phyloP scores from a whole-genome alignment of 92 coral and sea anemone genomes.

The Paragorgia papillata region DNA sequence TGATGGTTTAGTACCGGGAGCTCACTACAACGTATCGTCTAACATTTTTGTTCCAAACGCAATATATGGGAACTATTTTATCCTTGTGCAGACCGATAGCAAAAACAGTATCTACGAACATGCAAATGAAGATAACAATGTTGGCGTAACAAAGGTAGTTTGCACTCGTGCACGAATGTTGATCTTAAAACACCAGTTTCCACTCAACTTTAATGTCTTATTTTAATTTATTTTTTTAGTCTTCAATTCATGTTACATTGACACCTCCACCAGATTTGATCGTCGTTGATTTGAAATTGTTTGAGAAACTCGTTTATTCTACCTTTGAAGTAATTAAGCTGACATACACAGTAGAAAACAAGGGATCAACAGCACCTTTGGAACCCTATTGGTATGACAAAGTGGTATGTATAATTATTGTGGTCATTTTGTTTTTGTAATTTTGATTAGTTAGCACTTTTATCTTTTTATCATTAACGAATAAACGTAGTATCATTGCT shows the following conservation, averaged over 20 bases:
- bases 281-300: conserved; percentile 46
- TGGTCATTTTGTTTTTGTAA: too few species aligned
- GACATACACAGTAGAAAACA: conserved; percentile 59
- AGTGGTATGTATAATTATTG: conserved; percentile 55
- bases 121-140: conserved; percentile 63
- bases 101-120: conserved; percentile 68
- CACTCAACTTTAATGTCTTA: background rate
- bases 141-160: conserved; percentile 50
- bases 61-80: conserved; percentile 67
- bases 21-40: conserved; percentile 42
- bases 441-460: too few species aligned
- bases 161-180: too few species aligned
- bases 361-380: conserved; percentile 68
- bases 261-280: conserved; percentile 84
- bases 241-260: conserved; percentile 49
- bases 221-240: conserved; percentile 30
- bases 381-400: conserved; percentile 71
- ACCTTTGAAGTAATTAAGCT: conserved; percentile 60
- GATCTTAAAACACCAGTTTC: background rate
- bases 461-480: too few species aligned
- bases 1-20: conserved; percentile 49
- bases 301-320: conserved; percentile 21
- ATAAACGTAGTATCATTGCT: too few species aligned
- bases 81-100: conserved; percentile 66
- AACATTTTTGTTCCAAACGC: conserved; percentile 59